Evolutionary conservation across 1,140 invertebrate genomes (phyloP).

Genomic region (Heterodera schachtii): DNA sequence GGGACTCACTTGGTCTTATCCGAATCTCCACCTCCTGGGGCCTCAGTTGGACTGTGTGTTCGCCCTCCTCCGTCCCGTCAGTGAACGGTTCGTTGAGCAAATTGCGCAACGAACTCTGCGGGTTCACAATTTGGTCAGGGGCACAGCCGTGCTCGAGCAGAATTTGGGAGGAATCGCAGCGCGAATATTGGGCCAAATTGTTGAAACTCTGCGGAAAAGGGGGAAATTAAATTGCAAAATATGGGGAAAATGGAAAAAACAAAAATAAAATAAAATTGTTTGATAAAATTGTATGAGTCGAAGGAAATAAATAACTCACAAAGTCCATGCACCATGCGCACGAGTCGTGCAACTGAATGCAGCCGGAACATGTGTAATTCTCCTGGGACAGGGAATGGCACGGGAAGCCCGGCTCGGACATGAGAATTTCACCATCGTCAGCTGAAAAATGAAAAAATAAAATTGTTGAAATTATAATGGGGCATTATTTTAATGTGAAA

Average conservation of each 20-base stretch:
- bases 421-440: slow-evolving; percentile 49
- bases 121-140: slow-evolving; percentile 58
- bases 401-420: slow-evolving; percentile 61
- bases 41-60: slow-evolving; percentile 61
- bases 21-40: slow-evolving; percentile 62
- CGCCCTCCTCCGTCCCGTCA: slow-evolving; percentile 51
- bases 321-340: slow-evolving; percentile 63
- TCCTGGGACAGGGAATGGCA: slow-evolving; percentile 62
- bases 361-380: slow-evolving; percentile 62
- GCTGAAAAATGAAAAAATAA: slow-evolving; percentile 28
- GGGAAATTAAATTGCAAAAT: background rate
- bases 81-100: slow-evolving; percentile 44
- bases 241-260: no score
- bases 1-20: slow-evolving; percentile 57
- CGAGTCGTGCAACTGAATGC: slow-evolving; percentile 64
- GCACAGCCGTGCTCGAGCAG: slow-evolving; percentile 62
- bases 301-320: slow-evolving; percentile 34
- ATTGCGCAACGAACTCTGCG: slow-evolving; percentile 53
- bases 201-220: slow-evolving; percentile 54
- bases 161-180: slow-evolving; percentile 56
- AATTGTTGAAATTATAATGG: background rate
- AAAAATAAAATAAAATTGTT: background rate
- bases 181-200: slow-evolving; percentile 60
- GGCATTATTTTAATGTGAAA: background rate
- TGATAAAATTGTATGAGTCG: no score